phyloP scores from a whole-genome alignment of 2,113 vertebrate genomes.

The Jaculus jaculus region DNA sequence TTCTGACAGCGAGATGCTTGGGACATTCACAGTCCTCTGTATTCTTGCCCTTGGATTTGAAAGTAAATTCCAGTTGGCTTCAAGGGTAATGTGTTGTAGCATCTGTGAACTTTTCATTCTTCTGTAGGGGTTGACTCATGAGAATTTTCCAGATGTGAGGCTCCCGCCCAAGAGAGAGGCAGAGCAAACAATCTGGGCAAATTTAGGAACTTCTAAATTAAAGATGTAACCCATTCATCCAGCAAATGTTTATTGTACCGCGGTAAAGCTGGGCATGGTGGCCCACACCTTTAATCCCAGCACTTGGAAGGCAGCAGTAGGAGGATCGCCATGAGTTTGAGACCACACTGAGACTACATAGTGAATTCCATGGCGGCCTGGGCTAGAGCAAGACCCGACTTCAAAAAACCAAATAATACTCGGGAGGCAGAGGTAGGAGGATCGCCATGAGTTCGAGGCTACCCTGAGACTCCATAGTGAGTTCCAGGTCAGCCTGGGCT shows the following conservation, averaged over 20 bases:
- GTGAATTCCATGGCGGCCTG: too few species aligned
- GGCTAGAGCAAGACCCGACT: too few species aligned
- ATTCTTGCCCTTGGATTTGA: neutral
- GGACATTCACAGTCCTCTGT: neutral
- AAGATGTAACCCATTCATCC: neutral
- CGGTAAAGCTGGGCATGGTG: too few species aligned
- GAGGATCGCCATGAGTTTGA: too few species aligned
- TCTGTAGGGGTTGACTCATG: neutral
- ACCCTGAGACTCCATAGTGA: too few species aligned
- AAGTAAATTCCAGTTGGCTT: neutral
- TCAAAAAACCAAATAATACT: too few species aligned
- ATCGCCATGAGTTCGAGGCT: too few species aligned
- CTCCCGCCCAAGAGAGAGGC: neutral
- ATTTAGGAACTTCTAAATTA: neutral
- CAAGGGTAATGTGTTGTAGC: neutral
- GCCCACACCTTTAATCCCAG: too few species aligned
- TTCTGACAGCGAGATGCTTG: neutral
- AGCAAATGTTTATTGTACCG: neutral
- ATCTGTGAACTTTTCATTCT: neutral
- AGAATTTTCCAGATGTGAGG: slow-evolving; percentile 12
- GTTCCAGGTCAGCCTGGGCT: too few species aligned
- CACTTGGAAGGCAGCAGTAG: too few species aligned
- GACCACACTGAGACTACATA: too few species aligned
- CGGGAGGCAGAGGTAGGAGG: too few species aligned
- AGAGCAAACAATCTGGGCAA: neutral